These are phyloP conservation scores for Theristicus caerulescens DNA, from an alignment of 2,113 vertebrate genomes.

Conservation along the genomic window DNA sequence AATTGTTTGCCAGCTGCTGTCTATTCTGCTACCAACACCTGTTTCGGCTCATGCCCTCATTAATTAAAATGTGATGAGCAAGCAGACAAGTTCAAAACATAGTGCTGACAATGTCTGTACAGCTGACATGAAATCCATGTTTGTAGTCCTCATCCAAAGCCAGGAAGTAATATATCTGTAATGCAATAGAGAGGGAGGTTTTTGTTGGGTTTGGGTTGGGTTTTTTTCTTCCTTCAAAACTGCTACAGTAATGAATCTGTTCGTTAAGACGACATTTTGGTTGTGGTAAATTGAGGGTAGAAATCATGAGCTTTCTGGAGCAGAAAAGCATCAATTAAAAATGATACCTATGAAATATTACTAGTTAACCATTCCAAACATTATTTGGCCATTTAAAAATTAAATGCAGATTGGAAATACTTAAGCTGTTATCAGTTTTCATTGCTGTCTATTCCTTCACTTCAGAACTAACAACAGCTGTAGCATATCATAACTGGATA, in stretches of 20 bases:
- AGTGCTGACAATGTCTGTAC: not conserved
- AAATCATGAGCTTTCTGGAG: not conserved
- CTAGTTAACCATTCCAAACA: not conserved
- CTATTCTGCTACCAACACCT: slow-evolving; percentile 26
- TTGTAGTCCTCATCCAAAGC: not conserved
- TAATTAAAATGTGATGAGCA: slow-evolving; percentile 57
- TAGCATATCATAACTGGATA: not conserved
- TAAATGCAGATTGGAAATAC: not conserved
- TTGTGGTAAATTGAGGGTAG: not conserved
- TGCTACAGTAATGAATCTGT: not conserved
- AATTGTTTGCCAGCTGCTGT: slow-evolving; percentile 20
- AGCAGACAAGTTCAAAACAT: slow-evolving; percentile 31
- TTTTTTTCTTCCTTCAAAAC: not conserved
- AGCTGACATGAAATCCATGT: not conserved
- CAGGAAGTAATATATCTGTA: not conserved
- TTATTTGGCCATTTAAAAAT: not conserved
- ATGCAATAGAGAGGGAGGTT: not conserved
- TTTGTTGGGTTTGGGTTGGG: not conserved
- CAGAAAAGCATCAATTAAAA: not conserved
- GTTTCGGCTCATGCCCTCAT: slow-evolving; percentile 12
- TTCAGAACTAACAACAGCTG: not conserved
- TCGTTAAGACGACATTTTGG: not conserved
- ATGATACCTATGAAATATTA: not conserved
- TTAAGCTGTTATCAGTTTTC: not conserved
- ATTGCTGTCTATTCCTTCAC: not conserved